phyloP scores from a whole-genome alignment of 2,797 vertebrate species.

The Falco berigora region DNA sequence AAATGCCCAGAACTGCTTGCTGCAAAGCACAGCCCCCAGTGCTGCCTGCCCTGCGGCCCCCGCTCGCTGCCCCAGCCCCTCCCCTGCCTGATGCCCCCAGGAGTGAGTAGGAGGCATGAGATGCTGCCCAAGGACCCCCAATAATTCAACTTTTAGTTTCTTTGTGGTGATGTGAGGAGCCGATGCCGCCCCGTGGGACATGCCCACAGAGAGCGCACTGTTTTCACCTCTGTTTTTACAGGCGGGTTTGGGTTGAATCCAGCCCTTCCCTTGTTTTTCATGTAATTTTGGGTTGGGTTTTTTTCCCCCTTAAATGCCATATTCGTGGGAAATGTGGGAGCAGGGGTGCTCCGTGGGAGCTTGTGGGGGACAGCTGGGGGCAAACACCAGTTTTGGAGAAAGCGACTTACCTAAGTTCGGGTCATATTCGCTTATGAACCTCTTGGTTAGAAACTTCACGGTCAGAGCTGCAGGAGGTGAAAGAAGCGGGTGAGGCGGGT shows the following conservation, averaged over 20 bases:
- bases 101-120: rapidly evolving
- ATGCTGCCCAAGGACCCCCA: not conserved
- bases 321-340: not conserved
- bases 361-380: not conserved
- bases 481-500: not conserved
- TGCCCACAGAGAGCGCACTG: rapidly evolving
- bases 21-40: not conserved
- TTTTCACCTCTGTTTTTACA: not conserved
- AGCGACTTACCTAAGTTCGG: slow-evolving; percentile 83
- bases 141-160: not conserved
- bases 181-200: rapidly evolving
- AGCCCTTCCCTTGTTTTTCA: not conserved
- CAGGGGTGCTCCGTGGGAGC: not conserved
- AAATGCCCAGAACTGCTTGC: slow-evolving; percentile 34
- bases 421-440: slow-evolving; percentile 90
- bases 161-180: rapidly evolving
- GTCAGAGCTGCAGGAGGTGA: slow-evolving; percentile 79
- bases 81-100: not conserved
- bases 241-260: not conserved
- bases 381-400: not conserved
- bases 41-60: rapidly evolving
- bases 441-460: slow-evolving; percentile 91
- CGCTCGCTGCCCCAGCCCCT: rapidly evolving
- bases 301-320: not conserved
- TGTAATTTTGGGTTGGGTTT: not conserved